Evolutionary conservation across 2,888 invertebrate genomes (phyloP), one percentile per base, ranked within the genome.

Genomic region (Cacoxenus indagator): DNA sequence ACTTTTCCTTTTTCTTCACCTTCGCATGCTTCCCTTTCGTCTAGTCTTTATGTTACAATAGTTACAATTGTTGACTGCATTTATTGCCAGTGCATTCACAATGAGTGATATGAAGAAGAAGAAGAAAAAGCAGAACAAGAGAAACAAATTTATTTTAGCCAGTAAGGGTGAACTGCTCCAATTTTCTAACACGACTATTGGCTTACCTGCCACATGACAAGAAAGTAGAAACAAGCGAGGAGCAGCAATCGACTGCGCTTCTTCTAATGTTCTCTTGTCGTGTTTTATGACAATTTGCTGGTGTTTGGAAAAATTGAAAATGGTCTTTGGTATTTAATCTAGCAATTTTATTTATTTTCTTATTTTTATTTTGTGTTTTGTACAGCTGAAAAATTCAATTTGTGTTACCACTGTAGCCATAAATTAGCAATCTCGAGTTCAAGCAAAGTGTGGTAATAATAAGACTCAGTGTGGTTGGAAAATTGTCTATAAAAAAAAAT

Each of bases 271-370:
- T 27, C 22, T 19, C 45, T 5, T 69, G 65, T 74, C 70, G 68
- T 72, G 71, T 73, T 72, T 70, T 71, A 67, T 68, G 73, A 69
- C 74, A 77, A 80, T 82, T 78, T 78, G 78, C 80, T 78, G 73
- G 74, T 84, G 83, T 80, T 81, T 84, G 74, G 66, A 57, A 68
- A 82, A 84, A 84, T 82, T 78, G 81, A 81, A 78, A 76, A 68
- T 37, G n/a, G 26, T 19, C 61, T 22, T 62, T 62, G 61, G 45
- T 62, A 43, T 62, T 62, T 22, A 4, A 51, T n/a, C n/a, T n/a
- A n/a, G n/a, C n/a, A n/a, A n/a, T n/a, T n/a, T n/a, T n/a, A n/a
- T n/a, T n/a, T n/a, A n/a, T n/a, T n/a, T n/a, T n/a, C n/a, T 51
- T 22, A 51, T 22, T 51, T 17, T 51, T 17, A 51, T 6, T 51